Evolutionary conservation across 2,797 vertebrate species (phyloP), one percentile per base, ranked within the genome.

Genomic region (Cichlasoma orientale): DNA sequence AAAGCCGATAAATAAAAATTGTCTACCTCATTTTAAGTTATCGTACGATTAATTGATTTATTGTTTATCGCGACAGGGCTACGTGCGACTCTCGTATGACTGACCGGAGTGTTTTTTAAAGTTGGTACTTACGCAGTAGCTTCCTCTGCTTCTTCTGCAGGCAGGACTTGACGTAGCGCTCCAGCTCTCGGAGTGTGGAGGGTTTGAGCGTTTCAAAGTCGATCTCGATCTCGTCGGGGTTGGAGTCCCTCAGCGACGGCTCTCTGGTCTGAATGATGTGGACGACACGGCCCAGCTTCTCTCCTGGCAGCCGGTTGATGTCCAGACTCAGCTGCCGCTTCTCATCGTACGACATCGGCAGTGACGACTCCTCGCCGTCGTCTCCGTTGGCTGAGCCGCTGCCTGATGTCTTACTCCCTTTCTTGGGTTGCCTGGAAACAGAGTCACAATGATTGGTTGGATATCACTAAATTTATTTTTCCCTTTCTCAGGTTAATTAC

Each of bases 171-270:
- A 99, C 98, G 1, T 99, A 99, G 94, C 98, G 93, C 95, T 99
- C 98, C 79, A 99, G 96, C 91, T 99, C 98, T 53, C 98, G 93
- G 76, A 99, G 93, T 0, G 98, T 99, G 66, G 98, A 98, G 74
- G 98, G 98, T 90, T 99, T 99, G 90, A 99, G 95, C 0, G 98
- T 99, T 86, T 99, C 98, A 38, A 99, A 99, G 95, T 99, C 98
- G 70, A 99, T 99, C 93, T 99, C 98, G 23, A 99, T 99, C 95
- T 99, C 98, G 0, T 99, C 98, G 0, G 98, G 98, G 92, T 99
- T 99, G 89, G 98, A 99, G 96, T 99, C 98, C 78, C 98, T 92
- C 80, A 99, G 97, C 2, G 98, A 99, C 11, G 98, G 98, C 86
- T 99, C 98, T 72, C 98, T 92, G 0, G 97, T 97, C 93, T 99